Conservation (phyloP, 2,888 invertebrate genomes). For the Xanthorhoe designata region DNA sequence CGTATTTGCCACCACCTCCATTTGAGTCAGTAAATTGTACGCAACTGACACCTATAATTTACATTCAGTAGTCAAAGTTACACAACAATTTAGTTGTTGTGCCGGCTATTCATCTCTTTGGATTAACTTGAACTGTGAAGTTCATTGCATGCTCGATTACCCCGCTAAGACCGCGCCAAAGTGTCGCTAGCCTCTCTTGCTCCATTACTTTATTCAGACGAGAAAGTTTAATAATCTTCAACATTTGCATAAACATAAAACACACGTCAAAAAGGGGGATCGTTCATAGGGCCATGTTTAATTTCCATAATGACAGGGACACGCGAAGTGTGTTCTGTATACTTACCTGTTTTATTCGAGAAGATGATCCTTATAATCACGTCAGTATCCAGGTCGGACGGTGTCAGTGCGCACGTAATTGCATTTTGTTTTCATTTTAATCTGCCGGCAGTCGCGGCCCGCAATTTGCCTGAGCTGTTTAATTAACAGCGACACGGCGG, state of each 20-base stretch:
- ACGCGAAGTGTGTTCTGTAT: slow-evolving; percentile 15
- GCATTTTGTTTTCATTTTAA: slow-evolving; percentile 76
- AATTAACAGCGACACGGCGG: slow-evolving; percentile 81
- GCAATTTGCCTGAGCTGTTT: slow-evolving; percentile 81
- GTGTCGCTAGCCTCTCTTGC: slow-evolving; percentile 31
- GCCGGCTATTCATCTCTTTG: slow-evolving; percentile 32
- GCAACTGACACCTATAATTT: slow-evolving; percentile 24
- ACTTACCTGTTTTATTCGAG: slow-evolving; percentile 19
- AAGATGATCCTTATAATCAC: slow-evolving; percentile 49
- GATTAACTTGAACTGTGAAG: slow-evolving; percentile 45
- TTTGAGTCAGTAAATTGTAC: slow-evolving; percentile 16
- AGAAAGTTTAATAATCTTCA: slow-evolving; percentile 13
- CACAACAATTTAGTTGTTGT: slow-evolving; percentile 29
- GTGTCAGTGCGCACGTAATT: slow-evolving; percentile 64
- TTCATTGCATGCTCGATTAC: slow-evolving; percentile 60
- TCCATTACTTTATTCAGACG: slow-evolving; percentile 17
- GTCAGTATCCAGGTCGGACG: slow-evolving; percentile 53
- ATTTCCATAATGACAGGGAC: slow-evolving; percentile 26
- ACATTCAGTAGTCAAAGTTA: slow-evolving; percentile 27
- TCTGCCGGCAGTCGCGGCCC: slow-evolving; percentile 67
- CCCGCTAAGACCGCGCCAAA: slow-evolving; percentile 45
- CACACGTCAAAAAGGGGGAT: slow-evolving; percentile 19
- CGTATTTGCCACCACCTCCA: slow-evolving; percentile 7
- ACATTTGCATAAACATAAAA: slow-evolving; percentile 30
- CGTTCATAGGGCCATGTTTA: slow-evolving; percentile 25